A percentile compares a stretch with the other conserved stretches of the same genome.
Evolutionary conservation across 1,140 invertebrate genomes (phyloP).

Genomic region (Triops longicaudatus): DNA sequence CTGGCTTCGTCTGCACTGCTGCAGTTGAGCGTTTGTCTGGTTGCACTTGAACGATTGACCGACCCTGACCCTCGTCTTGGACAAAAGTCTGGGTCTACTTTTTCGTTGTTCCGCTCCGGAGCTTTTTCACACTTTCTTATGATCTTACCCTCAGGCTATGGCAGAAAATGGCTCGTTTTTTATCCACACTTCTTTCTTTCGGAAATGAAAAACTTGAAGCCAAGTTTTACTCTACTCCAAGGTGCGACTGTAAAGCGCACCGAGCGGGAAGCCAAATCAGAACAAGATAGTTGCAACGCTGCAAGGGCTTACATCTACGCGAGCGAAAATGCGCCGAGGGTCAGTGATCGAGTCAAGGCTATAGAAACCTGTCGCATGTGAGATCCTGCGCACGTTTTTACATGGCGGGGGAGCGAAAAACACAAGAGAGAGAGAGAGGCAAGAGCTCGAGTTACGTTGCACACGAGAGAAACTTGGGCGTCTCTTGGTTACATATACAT

Average conservation of each 20-base stretch:
- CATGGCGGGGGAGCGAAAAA: neutral
- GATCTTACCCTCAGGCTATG: neutral
- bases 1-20: neutral
- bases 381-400: neutral
- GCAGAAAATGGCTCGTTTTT: no score
- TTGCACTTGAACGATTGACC: conserved; percentile 6
- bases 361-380: conserved; percentile 14
- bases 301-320: neutral
- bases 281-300: neutral
- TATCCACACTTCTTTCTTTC: no score
- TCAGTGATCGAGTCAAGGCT: conserved; percentile 11
- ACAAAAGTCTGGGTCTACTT: neutral
- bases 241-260: no score
- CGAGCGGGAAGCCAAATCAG: no score
- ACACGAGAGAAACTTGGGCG: neutral
- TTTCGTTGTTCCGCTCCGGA: neutral
- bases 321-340: neutral
- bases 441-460: neutral
- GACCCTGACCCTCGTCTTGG: neutral
- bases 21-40: neutral
- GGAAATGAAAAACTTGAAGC: no score
- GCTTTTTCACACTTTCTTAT: neutral
- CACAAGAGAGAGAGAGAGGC: neutral
- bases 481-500: neutral
- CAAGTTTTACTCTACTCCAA: no score